Evolutionary conservation across 2,113 vertebrate genomes (phyloP).

Genomic region (Ictalurus punctatus): DNA sequence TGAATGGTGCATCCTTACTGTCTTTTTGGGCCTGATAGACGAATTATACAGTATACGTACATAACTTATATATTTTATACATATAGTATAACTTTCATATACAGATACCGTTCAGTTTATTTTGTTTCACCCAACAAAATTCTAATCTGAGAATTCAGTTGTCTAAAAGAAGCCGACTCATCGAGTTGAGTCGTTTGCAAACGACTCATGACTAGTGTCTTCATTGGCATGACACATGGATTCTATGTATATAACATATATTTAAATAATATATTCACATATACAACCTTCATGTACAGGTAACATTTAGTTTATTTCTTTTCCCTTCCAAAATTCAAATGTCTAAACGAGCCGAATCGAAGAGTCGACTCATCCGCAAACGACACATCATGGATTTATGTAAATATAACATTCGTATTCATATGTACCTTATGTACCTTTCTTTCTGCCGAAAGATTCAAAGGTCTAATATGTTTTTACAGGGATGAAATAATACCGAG

Average conservation of each 20-base stretch:
- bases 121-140: too few relatives aligned
- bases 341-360: not conserved
- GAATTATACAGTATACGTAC: too few relatives aligned
- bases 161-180: not conserved
- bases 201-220: not conserved
- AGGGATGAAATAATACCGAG: not conserved
- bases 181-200: not conserved
- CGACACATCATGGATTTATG: not conserved
- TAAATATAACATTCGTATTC: not conserved
- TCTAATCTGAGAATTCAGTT: too few relatives aligned
- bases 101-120: too few relatives aligned
- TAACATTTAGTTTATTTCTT: not conserved
- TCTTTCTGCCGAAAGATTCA: not conserved
- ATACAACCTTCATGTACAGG: not conserved
- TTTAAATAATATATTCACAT: not conserved
- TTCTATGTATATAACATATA: not conserved
- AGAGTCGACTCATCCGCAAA: not conserved
- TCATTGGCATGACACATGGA: not conserved
- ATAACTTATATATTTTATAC: too few relatives aligned
- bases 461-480: not conserved
- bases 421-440: not conserved
- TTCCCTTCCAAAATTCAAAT: not conserved
- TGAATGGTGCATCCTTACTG: too few relatives aligned
- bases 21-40: too few relatives aligned
- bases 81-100: too few relatives aligned